A percentile compares a stretch with the other conserved stretches of the same genome.
phyloP scores from a whole-genome alignment of 2,113 vertebrate species.

The Dermatemys mawii region DNA sequence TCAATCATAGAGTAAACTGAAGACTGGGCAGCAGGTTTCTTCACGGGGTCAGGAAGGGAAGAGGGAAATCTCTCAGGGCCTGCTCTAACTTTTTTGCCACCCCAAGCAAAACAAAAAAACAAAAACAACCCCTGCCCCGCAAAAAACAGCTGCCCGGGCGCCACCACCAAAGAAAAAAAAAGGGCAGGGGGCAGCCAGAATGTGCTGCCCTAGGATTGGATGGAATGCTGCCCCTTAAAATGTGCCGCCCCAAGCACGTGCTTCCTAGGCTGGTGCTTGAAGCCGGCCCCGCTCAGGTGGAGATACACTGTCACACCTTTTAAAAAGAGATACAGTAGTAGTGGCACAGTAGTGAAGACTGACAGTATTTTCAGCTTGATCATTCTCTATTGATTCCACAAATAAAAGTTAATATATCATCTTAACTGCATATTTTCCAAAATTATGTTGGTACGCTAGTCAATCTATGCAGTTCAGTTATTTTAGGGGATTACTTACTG shows the following conservation, averaged over 20 bases:
- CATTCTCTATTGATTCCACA: background rate
- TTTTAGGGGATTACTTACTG: background rate
- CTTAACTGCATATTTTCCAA: background rate
- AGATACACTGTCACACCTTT: background rate
- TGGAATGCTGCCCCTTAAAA: no score
- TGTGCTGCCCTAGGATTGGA: no score
- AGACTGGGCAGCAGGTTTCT: background rate
- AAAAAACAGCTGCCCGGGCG: no score
- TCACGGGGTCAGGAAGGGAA: background rate
- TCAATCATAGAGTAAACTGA: background rate
- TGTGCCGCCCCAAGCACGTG: no score
- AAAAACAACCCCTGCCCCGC: no score
- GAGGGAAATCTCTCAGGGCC: background rate
- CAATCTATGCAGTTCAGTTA: background rate
- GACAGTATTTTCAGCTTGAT: background rate
- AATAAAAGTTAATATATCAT: background rate
- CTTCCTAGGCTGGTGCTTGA: no score
- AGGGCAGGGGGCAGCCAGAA: no score
- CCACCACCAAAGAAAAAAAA: no score
- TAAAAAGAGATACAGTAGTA: background rate
- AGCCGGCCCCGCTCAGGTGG: no score
- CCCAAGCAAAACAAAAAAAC: no score
- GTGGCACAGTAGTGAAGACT: background rate
- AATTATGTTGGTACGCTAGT: background rate
- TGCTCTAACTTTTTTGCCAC: no score